A percentile compares a stretch with the other conserved stretches of the same genome.
These are phyloP conservation scores for Argopecten irradians DNA, from an alignment of 1,140 invertebrate genomes.

Conservation along the genomic window DNA sequence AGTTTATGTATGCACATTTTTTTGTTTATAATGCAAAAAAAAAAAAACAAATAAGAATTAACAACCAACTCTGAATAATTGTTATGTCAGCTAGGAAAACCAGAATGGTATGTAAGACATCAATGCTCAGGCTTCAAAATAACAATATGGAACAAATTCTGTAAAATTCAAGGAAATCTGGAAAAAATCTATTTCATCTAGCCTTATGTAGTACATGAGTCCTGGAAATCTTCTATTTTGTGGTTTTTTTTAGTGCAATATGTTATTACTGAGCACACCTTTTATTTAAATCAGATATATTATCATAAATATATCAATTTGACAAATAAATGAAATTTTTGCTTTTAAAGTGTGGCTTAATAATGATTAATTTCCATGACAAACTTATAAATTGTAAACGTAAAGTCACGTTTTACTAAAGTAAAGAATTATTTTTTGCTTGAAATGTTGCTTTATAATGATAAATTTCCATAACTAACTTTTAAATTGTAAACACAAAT, in stretches of 20 bases:
- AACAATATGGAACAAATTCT: too few species aligned
- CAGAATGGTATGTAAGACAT: too few species aligned
- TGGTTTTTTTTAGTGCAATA: too few species aligned
- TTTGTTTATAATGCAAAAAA: conserved; percentile 4
- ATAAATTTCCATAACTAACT: background rate
- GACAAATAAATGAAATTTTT: background rate
- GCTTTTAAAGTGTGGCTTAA: background rate
- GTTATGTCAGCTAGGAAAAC: too few species aligned
- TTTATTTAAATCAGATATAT: too few species aligned
- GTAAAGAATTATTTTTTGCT: background rate
- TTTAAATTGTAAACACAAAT: background rate
- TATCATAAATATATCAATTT: background rate
- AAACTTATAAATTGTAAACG: background rate
- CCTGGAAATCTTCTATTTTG: too few species aligned
- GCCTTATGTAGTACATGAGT: too few species aligned
- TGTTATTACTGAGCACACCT: too few species aligned
- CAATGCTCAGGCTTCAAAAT: too few species aligned
- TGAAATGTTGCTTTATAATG: background rate
- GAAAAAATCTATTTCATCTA: too few species aligned
- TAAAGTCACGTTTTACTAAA: background rate
- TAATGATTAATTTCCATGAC: background rate
- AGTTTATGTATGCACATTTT: background rate
- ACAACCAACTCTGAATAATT: background rate
- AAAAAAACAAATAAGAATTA: background rate
- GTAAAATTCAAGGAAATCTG: too few species aligned